These are phyloP conservation scores for Rhizoglyphus robini DNA, from an alignment of 1,140 invertebrate species.

Conservation along the genomic window DNA sequence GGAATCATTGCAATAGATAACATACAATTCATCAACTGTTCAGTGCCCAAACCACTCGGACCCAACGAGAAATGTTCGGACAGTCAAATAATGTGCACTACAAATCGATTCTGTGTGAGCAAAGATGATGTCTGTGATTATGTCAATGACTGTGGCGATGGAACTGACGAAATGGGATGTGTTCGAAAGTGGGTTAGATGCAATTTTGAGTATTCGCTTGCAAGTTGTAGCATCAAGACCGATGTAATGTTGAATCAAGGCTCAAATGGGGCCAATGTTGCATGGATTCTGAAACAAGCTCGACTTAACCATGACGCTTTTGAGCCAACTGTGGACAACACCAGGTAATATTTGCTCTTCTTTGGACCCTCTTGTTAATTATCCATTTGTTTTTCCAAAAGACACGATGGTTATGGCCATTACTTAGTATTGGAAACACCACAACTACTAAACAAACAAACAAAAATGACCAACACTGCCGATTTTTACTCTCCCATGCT, in stretches of 20 bases:
- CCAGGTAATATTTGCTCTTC: too few relatives aligned
- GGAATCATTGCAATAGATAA: conserved; percentile 35
- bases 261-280: not conserved
- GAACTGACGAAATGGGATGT: not conserved
- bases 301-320: not conserved
- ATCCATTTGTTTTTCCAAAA: too few relatives aligned
- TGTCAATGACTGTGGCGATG: conserved; percentile 56
- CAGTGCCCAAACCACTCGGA: conserved; percentile 20
- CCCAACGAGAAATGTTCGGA: conserved; percentile 17
- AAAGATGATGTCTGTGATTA: conserved; percentile 49
- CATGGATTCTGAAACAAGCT: conserved; percentile 10
- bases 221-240: not conserved
- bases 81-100: conserved; percentile 20
- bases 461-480: not conserved
- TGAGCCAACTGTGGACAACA: conserved; percentile 7
- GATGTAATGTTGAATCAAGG: not conserved
- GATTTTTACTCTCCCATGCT: conserved; percentile 11
- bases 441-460: not conserved
- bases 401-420: not conserved
- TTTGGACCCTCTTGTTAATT: too few relatives aligned
- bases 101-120: conserved; percentile 21
- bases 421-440: not conserved
- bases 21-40: conserved; percentile 29
- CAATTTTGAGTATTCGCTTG: not conserved
- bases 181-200: not conserved